phyloP scores from a whole-genome alignment of 2,888 invertebrate genomes.

The Syritta pipiens region DNA sequence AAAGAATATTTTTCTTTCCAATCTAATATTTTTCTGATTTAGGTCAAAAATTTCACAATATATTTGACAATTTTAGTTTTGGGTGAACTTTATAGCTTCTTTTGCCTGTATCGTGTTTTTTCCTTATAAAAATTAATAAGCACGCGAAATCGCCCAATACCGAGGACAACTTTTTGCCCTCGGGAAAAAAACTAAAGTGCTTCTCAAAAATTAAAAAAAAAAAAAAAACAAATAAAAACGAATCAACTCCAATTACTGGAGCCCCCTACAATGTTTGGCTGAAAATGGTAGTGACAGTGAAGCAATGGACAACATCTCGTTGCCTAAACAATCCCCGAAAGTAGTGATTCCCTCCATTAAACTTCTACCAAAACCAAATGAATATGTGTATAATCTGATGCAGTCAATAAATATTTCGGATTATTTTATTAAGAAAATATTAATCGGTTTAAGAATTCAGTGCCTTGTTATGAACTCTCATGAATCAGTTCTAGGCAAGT shows the following conservation, averaged over 20 bases:
- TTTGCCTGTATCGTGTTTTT: no score
- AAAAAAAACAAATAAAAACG: no score
- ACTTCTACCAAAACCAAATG: neutral
- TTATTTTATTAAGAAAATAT: neutral
- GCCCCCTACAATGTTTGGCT: neutral
- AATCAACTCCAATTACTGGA: neutral
- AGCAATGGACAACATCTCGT: no score
- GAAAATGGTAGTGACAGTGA: neutral
- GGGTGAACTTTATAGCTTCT: no score
- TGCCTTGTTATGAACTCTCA: neutral
- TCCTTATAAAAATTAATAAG: neutral
- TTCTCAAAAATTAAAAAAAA: no score
- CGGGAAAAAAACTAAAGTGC: neutral
- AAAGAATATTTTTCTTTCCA: no score
- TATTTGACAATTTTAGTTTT: no score
- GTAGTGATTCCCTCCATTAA: no score
- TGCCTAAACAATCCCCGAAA: neutral
- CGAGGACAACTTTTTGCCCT: neutral
- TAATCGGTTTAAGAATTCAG: neutral
- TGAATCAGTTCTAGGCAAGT: neutral
- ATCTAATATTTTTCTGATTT: no score
- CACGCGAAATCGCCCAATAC: neutral
- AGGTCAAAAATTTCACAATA: no score
- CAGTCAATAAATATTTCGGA: neutral
- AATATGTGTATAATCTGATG: neutral